phyloP scores from a whole-genome alignment of 2,797 vertebrate species.

The Mergus octosetaceus region DNA sequence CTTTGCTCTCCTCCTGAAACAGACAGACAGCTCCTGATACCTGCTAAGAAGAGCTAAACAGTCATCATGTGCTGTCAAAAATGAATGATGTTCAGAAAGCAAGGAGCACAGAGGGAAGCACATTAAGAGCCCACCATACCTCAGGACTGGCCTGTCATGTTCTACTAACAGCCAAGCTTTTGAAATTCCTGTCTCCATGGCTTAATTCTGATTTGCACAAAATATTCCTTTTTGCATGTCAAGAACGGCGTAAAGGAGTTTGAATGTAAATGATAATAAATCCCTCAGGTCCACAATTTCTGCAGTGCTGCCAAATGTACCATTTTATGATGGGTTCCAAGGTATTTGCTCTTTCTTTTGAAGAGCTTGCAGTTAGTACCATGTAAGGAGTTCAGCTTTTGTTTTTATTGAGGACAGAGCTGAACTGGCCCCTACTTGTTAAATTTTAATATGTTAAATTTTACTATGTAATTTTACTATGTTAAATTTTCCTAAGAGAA shows the following conservation, averaged over 20 bases:
- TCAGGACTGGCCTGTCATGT: not conserved
- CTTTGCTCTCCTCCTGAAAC: rapidly evolving
- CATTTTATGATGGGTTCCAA: conserved; percentile 8
- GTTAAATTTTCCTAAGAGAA: not conserved
- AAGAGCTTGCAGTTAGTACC: not conserved
- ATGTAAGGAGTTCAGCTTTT: not conserved
- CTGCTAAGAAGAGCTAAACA: not conserved
- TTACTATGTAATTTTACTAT: not conserved
- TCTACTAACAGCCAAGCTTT: not conserved
- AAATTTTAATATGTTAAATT: not conserved
- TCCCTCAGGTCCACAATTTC: conserved; percentile 5
- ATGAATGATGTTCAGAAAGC: not conserved
- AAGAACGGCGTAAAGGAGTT: not conserved
- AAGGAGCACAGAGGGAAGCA: not conserved
- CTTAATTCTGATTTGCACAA: conserved; percentile 23
- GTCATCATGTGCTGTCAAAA: not conserved
- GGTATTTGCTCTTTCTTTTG: not conserved
- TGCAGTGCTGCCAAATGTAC: conserved; percentile 27
- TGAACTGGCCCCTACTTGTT: not conserved
- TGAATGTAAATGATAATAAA: conserved; percentile 25
- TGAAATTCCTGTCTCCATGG: not conserved
- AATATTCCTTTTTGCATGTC: not conserved
- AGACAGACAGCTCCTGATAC: not conserved
- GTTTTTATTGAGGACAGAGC: not conserved
- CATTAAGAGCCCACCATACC: not conserved